These are phyloP conservation scores for Apotomis capreana DNA, from an alignment of 2,888 invertebrate species.

Conservation along the genomic window DNA sequence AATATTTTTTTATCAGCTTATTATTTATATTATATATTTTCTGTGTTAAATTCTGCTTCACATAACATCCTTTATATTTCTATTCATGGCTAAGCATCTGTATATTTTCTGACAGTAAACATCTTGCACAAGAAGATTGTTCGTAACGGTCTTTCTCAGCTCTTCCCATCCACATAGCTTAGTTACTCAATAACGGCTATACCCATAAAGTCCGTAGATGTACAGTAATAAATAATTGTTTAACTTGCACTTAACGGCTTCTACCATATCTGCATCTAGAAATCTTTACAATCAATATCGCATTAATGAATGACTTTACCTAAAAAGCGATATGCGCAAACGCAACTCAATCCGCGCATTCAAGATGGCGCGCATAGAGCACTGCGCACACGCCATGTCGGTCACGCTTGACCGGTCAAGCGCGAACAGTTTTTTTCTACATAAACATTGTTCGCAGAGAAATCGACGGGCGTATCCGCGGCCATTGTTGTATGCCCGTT, in stretches of 20 bases:
- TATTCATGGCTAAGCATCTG: too few relatives aligned
- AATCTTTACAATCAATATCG: slow-evolving; percentile 22
- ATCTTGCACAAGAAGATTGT: too few relatives aligned
- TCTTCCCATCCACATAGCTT: too few relatives aligned
- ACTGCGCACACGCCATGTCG: slow-evolving; percentile 79
- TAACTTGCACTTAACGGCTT: neutral
- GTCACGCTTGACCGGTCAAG: slow-evolving; percentile 71
- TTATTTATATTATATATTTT: too few relatives aligned
- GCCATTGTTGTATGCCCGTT: slow-evolving; percentile 75
- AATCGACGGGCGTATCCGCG: slow-evolving; percentile 80
- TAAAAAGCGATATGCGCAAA: slow-evolving; percentile 54
- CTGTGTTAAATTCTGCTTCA: too few relatives aligned
- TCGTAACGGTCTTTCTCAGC: too few relatives aligned
- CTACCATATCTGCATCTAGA: slow-evolving; percentile 26
- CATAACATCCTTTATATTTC: too few relatives aligned
- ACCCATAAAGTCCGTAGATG: neutral
- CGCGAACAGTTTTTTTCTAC: slow-evolving; percentile 76
- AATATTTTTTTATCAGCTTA: too few relatives aligned
- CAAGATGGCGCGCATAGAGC: slow-evolving; percentile 75
- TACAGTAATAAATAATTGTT: neutral
- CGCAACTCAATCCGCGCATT: slow-evolving; percentile 78
- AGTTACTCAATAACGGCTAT: neutral
- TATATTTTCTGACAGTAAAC: too few relatives aligned
- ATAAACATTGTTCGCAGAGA: slow-evolving; percentile 82
- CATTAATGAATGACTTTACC: slow-evolving; percentile 32